These are phyloP conservation scores for Bombus difficillimus DNA, from an alignment of 1,140 invertebrate species.

Conservation along the genomic window DNA sequence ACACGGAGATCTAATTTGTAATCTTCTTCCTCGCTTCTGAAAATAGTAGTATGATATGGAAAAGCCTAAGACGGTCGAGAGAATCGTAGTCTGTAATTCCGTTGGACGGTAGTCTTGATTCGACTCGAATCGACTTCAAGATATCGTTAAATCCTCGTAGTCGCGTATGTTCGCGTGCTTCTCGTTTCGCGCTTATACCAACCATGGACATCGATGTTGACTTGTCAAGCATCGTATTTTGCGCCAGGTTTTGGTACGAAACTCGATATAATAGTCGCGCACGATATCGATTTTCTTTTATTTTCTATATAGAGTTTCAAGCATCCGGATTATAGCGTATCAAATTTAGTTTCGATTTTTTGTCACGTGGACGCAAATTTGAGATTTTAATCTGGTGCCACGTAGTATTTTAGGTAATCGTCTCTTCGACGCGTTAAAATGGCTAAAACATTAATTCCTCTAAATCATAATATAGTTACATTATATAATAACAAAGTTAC, in stretches of 20 bases:
- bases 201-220: not conserved
- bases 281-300: constrained; percentile 2
- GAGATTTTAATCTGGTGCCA: not conserved
- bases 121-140: not conserved
- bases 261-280: constrained; percentile 28
- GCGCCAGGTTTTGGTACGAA: constrained; percentile 9
- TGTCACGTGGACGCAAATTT: constrained; percentile 17
- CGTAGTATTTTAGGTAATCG: not conserved
- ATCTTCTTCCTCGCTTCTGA: constrained; percentile 37
- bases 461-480: too few relatives aligned
- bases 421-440: too few relatives aligned
- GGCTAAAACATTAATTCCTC: not conserved
- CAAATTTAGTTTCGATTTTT: constrained; percentile 9
- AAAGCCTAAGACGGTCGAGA: constrained; percentile 15
- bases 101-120: not conserved
- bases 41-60: constrained; percentile 41
- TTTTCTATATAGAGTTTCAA: constrained; percentile 22
- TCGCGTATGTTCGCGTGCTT: not conserved
- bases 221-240: constrained; percentile 24
- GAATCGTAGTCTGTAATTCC: not conserved
- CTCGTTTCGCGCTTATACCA: not conserved
- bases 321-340: constrained; percentile 24
- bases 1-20: constrained; percentile 40
- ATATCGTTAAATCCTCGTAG: not conserved
- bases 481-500: not conserved